A percentile compares a stretch with the other conserved stretches of the same genome.
Conservation (phyloP, 2,888 invertebrate species). For the Ichneumoninae sp. region DNA sequence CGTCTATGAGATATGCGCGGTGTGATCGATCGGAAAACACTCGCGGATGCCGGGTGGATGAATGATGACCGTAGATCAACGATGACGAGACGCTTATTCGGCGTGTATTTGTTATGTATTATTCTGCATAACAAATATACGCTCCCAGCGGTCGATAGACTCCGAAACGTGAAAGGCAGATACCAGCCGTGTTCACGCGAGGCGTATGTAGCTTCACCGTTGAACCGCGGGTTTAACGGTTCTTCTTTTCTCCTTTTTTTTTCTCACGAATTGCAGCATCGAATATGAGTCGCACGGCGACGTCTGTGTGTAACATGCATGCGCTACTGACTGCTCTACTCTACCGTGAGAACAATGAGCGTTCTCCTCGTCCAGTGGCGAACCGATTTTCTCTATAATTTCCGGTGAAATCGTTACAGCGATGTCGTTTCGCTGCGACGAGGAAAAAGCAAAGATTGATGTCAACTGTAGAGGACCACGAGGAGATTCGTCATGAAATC, state of each 20-base stretch:
- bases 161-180: neutral
- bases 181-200: neutral
- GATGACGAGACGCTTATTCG: constrained; percentile 1
- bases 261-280: neutral
- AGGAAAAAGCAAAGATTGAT: too few species aligned
- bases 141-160: neutral
- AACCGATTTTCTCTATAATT: too few species aligned
- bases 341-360: too few species aligned
- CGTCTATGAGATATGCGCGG: constrained; percentile 41
- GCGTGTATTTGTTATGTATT: constrained; percentile 16
- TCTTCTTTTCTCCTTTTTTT: neutral
- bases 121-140: too few species aligned
- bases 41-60: constrained; percentile 26
- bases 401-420: too few species aligned
- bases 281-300: neutral
- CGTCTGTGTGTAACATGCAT: neutral
- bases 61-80: constrained; percentile 51
- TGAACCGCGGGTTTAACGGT: neutral
- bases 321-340: neutral
- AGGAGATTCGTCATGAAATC: too few species aligned
- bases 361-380: too few species aligned
- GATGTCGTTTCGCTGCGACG: too few species aligned
- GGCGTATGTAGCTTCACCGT: neutral
- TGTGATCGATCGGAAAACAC: constrained; percentile 53
- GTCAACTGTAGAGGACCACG: too few species aligned